Conservation (phyloP, 2,888 invertebrate species). For the Physocephala rufipes region DNA sequence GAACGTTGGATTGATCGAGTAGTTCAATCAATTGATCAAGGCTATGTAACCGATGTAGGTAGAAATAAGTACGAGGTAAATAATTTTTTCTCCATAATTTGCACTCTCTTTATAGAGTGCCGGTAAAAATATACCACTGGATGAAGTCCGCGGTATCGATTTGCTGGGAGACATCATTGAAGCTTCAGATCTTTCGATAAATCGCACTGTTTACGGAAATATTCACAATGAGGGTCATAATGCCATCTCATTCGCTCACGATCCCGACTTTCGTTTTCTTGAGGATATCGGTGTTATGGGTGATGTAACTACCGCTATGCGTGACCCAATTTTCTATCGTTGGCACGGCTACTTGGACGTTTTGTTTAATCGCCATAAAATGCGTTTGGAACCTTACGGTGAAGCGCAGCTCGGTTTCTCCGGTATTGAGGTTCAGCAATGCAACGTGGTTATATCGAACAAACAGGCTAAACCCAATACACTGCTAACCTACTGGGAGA, state of each 20-base stretch:
- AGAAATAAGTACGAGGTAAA: no score
- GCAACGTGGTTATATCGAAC: conserved; percentile 42
- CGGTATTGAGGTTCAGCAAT: conserved; percentile 47
- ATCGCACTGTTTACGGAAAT: conserved; percentile 78
- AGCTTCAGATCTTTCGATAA: conserved; percentile 74
- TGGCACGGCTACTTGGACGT: conserved; percentile 84
- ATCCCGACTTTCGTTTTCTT: conserved; percentile 76
- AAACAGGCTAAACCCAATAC: conserved; percentile 40
- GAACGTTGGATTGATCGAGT: conserved; percentile 80
- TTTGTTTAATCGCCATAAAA: conserved; percentile 78
- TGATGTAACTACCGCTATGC: conserved; percentile 84
- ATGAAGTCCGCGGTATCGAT: conserved; percentile 74
- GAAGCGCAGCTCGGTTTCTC: conserved; percentile 54
- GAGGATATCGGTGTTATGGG: conserved; percentile 83
- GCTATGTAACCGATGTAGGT: conserved; percentile 71
- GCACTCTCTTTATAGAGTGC: conserved; percentile 43
- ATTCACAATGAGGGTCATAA: conserved; percentile 86
- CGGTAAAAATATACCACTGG: conserved; percentile 55
- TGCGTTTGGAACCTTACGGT: conserved; percentile 69
- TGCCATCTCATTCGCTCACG: conserved; percentile 78
- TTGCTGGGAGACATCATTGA: conserved; percentile 83
- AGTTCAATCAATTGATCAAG: conserved; percentile 78
- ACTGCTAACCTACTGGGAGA: conserved; percentile 77
- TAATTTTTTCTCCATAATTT: not conserved
- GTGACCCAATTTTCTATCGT: conserved; percentile 86